Base-by-base conservation (phyloP, 1,140 invertebrate genomes). In the Scylla paramamosain region DNA sequence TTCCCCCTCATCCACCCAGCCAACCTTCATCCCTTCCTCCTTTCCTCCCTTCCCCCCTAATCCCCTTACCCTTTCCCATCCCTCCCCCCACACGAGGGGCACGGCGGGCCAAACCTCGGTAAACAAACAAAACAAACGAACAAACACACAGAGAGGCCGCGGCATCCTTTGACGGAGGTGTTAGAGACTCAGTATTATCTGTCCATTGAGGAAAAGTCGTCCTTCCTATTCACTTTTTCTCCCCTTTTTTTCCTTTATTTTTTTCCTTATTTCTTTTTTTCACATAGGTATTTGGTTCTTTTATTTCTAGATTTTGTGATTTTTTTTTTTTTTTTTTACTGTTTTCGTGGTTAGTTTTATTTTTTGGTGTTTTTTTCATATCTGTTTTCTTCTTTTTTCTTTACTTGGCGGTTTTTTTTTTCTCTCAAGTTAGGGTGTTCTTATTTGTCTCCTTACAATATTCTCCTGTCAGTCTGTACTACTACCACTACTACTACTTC, bases 71-170 rank as follows among this genome's bases (percentile, higher is more conserved):
- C 45, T 28, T 77, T 6, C n/a, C 28, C 25, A 12, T 48, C 28
- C 90, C 12, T 28, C 48, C 10, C 28, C 29, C 28, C 90, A 7
- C 16, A 48, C 39, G 4, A 3, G 16, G 39, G 8, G 31, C 16
- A 14, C 39, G 39, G 32, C 32, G 45, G 89, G 89, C 48, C 48
- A 59, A 59, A 48, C n/a, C 59, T 77, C 46, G 28, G 25, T 59
- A 91, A 91, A 89, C 87, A 89, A 89, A 89, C 87, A 89, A 89
- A 89, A 46, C 87, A 45, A 46, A 46, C 87, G 45, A 89, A 48
- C 87, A 89, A 89, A 89, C 87, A 89, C 39, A 46, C 31, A 20
- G 84, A 39, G 84, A 87, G 29, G 84, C 28, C 31, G 87, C 87
- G 87, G 87, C 87, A n/a, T 20, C 87, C 31, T 89, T 89, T 89